A percentile compares a stretch with the other conserved stretches of the same genome.
phyloP scores from a whole-genome alignment of 1,140 invertebrate genomes.

The Drosophila lowei region DNA sequence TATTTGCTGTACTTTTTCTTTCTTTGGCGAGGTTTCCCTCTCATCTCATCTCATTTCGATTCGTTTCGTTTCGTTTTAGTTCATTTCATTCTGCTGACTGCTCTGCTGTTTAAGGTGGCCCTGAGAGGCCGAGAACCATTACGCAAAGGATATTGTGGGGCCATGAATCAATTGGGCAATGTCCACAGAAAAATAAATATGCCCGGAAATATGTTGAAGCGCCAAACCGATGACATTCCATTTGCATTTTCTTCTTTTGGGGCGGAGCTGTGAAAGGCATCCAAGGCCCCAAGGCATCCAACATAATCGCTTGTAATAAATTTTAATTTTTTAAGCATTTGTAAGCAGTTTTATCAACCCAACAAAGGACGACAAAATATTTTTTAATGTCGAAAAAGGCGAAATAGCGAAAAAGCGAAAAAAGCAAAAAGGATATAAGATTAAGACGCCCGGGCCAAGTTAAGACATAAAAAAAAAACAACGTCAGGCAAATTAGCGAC shows the following conservation, averaged over 20 bases:
- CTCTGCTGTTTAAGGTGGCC: conserved; percentile 68
- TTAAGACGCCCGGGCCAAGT: conserved; percentile 66
- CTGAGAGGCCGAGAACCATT: conserved; percentile 54
- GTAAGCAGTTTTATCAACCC: conserved; percentile 79
- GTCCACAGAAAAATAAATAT: conserved; percentile 55
- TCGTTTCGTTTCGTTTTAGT: conserved; percentile 9
- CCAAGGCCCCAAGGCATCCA: conserved; percentile 5
- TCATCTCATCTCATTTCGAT: conserved; percentile 58
- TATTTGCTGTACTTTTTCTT: conserved; percentile 61
- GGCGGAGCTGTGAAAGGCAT: not conserved
- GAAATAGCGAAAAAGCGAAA: conserved; percentile 19
- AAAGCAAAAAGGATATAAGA: conserved; percentile 72
- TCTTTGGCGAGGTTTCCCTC: conserved; percentile 28
- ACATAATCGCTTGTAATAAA: conserved; percentile 79
- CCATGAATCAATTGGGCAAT: conserved; percentile 78
- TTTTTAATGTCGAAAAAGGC: conserved; percentile 66
- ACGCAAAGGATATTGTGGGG: conserved; percentile 77
- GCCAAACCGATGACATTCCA: conserved; percentile 67
- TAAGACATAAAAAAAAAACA: conserved; percentile 69
- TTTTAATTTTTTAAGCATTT: conserved; percentile 82
- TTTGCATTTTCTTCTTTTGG: conserved; percentile 54
- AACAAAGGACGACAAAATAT: conserved; percentile 68
- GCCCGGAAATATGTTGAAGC: conserved; percentile 74
- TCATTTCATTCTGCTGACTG: conserved; percentile 75
- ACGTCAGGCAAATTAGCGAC: conserved; percentile 72